A percentile compares a stretch with the other conserved stretches of the same genome.
Conservation (phyloP, 2,113 vertebrate genomes). For the Opisthocomus hoazin region DNA sequence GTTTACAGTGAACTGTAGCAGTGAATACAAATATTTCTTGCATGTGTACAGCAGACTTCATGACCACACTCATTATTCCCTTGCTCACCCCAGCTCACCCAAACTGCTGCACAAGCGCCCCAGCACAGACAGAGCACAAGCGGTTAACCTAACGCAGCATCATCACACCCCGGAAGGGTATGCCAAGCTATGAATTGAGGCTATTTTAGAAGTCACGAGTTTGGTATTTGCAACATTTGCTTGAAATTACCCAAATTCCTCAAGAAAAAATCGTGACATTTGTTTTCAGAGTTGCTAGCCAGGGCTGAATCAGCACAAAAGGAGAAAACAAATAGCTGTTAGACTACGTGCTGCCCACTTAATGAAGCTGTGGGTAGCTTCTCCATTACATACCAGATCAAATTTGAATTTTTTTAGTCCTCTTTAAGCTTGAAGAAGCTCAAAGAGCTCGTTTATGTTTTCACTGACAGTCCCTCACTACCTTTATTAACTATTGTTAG, state of each 20-base stretch:
- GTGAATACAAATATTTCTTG: not conserved
- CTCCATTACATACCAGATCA: not conserved
- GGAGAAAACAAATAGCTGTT: not conserved
- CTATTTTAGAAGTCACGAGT: not conserved
- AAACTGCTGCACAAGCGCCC: not conserved
- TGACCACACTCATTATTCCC: not conserved
- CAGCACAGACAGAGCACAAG: accelerated
- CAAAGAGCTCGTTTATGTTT: not conserved
- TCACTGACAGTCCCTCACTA: not conserved
- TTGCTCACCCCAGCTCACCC: not conserved
- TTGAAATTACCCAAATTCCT: slow-evolving; percentile 24
- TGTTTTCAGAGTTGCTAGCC: not conserved
- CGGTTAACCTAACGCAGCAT: not conserved
- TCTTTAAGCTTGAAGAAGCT: not conserved
- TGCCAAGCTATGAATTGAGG: not conserved
- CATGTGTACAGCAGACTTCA: not conserved
- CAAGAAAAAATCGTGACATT: not conserved
- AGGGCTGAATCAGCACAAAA: not conserved
- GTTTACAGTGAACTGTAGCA: not conserved
- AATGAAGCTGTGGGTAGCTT: not conserved
- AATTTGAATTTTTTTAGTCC: not conserved
- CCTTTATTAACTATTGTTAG: not conserved
- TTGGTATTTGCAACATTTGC: not conserved
- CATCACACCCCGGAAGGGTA: not conserved
- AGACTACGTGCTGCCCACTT: not conserved